Conservation (phyloP, 2,113 vertebrate species). For the Struthidea cinerea region DNA sequence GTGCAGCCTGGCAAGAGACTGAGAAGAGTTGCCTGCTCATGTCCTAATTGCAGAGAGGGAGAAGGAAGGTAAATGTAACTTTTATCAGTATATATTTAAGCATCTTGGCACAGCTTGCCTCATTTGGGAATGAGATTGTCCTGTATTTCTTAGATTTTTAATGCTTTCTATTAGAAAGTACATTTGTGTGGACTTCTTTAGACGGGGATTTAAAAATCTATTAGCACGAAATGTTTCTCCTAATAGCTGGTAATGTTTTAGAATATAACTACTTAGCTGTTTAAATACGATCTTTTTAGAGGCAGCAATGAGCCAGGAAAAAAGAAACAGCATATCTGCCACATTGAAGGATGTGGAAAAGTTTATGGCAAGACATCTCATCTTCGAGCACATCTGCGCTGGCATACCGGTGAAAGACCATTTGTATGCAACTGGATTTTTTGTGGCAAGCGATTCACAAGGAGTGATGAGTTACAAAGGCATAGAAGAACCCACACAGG, state of each 20-base stretch:
- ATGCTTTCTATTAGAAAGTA: background rate
- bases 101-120: background rate
- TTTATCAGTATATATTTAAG: background rate
- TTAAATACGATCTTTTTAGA: conserved; percentile 68
- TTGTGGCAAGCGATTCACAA: conserved; percentile 96
- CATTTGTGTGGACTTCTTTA: background rate
- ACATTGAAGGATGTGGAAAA: conserved; percentile 98
- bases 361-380: conserved; percentile 99
- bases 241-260: background rate
- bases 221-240: background rate
- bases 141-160: background rate
- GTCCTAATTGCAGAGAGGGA: conserved; percentile 97
- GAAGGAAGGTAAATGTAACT: conserved; percentile 86
- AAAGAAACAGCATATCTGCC: conserved; percentile 99
- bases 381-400: conserved; percentile 95
- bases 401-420: conserved; percentile 97
- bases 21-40: conserved; percentile 94
- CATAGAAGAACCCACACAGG: conserved; percentile 98
- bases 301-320: conserved; percentile 93
- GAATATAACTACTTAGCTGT: background rate
- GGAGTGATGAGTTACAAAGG: conserved; percentile 95
- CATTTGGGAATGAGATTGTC: background rate
- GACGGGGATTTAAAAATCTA: background rate
- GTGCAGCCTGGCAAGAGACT: conserved; percentile 91
- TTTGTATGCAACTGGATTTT: conserved; percentile 99